Percentiles rank a stretch among this genome's conserved stretches.
These are phyloP conservation scores for Acropora tenuis DNA, from an alignment of 64 coral and sea anemone genomes.

Conservation along the genomic window DNA sequence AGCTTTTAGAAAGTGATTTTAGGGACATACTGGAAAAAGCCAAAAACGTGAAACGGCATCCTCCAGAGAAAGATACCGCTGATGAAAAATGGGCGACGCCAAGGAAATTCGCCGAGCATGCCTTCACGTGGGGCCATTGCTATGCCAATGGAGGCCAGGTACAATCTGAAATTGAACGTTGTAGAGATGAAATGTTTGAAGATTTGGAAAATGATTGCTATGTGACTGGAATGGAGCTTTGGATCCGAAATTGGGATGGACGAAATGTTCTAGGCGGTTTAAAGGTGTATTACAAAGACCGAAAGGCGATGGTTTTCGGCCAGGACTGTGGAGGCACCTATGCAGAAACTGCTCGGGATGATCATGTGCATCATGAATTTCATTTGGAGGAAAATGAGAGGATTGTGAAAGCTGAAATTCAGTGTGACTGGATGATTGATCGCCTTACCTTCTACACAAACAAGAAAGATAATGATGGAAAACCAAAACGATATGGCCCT, in stretches of 20 bases:
- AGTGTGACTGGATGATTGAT: slow-evolving; percentile 93
- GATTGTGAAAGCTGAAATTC: slow-evolving; percentile 75
- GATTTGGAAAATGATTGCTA: slow-evolving; percentile 24
- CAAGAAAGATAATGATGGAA: slow-evolving; percentile 55
- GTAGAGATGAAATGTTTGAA: slow-evolving; percentile 37
- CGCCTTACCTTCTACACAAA: slow-evolving; percentile 76
- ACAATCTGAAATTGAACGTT: slow-evolving; percentile 18
- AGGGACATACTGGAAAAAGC: slow-evolving; percentile 42
- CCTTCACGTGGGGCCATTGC: slow-evolving; percentile 30
- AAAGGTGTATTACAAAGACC: slow-evolving; percentile 74
- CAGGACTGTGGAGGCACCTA: not conserved
- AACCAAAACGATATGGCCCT: slow-evolving; percentile 62
- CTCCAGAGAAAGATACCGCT: not conserved
- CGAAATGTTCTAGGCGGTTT: slow-evolving; percentile 82
- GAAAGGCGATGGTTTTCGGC: slow-evolving; percentile 48
- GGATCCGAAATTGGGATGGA: slow-evolving; percentile 92
- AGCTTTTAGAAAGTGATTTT: slow-evolving; percentile 1
- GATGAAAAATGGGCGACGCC: slow-evolving; percentile 39
- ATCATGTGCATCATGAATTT: slow-evolving; percentile 67
- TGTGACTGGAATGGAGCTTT: slow-evolving; percentile 86
- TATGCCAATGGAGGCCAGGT: slow-evolving; percentile 59
- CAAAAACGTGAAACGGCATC: not conserved
- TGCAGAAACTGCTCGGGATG: slow-evolving; percentile 9
- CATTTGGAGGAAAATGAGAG: slow-evolving; percentile 67
- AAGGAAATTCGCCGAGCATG: slow-evolving; percentile 64